Evolutionary conservation across 2,888 invertebrate species (phyloP), one percentile per base, ranked within the genome.

Genomic region (Acrobeloides nanus): DNA sequence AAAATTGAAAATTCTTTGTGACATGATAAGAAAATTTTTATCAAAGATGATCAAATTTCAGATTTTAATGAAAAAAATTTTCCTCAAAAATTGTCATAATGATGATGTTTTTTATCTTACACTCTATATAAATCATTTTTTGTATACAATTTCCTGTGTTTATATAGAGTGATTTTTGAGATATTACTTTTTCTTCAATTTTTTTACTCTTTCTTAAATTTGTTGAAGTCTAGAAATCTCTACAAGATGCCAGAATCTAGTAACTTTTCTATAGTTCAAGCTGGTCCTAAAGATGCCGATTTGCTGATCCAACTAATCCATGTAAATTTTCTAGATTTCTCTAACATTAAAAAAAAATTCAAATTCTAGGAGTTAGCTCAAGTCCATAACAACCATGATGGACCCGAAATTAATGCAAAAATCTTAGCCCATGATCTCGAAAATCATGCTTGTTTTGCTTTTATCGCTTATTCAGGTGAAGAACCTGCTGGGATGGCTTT

Each of bases 361-460:
- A n/a, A n/a, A n/a, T n/a, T n/a, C n/a, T 24, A 38, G 38, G 45
- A 44, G 29, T 42, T 44, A 26, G 45, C 45, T 23, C 37, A 44
- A 6, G 29, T 2, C 26, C 29, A 18, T 23, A 21, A 17, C 18
- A 18, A 17, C 17, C 23, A 24, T 20, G 33, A 42, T 32, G 23
- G 45, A 24, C 45, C 45, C 12, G 12, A 29, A 32, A 43, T 44
- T 42, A 24, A 35, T 32, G 4, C 38, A 23, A 29, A 34, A 18
- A 35, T 26, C n/a, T 21, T 44, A 29, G 38, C 43, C 12, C 15
- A n/a, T 10, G 45, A 44, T 23, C 29, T 44, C 29, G 25, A 4
- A 25, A 24, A n/a, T n/a, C n/a, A 24, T n/a, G 1, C 4, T 1
- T 1, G n/a, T 8, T 34, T 5, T 21, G 8, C 23, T 33, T 6